Evolutionary conservation across 2,797 vertebrate genomes (phyloP), one percentile per base, ranked within the genome.

Genomic region (Decapterus maruadsi): DNA sequence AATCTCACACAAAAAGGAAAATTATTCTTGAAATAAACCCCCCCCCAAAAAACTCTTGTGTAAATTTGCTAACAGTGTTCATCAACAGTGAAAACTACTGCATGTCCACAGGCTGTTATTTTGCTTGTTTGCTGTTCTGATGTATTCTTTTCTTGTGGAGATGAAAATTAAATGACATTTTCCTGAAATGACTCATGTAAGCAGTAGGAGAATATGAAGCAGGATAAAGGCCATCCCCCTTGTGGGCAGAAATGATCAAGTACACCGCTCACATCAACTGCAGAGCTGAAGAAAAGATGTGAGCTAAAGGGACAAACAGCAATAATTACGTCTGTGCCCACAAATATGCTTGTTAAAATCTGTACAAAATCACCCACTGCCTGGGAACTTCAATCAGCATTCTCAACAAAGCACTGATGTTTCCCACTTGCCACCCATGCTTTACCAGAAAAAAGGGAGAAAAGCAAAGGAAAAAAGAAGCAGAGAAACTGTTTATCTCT

Each of bases 281-380:
- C 45, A 62, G n/a, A 62, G 7, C 29, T 13, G 22, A 22, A 16
- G 19, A 16, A 38, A 60, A 66, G 17, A 80, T 45, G 13, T 26
- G 53, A 66, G 57, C 40, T 19, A 2, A 72, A 58, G 43, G 57
- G 57, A 31, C 59, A 80, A 76, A 56, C 9, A 19, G 74, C 43
- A 65, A 64, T 69, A 71, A 67, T 64, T 2, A 16, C 69, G 69
- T 68, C 43, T 7, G 4, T 2, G 2, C 48, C 54, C 50, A 62
- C 61, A 63, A 68, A 70, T 57, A 43, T 59, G 57, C 69, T 84
- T 75, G 42, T 84, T 77, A 70, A 58, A 75, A 60, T 79, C 62
- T 57, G 50, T n/a, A 70, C 5, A 26, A 68, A 70, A 75, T 80
- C 63, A 63, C 36, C 65, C 36, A 22, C 61, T 72, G 48, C 43